Percentiles rank a stretch among this genome's conserved stretches.
Conservation (phyloP, 1,140 invertebrate genomes). For the roundworm (Caenorhabditis elegans) region WBcel235 BX284602.5:8752001-8752500, state of each 20-base stretch:
- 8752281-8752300: conserved; percentile 67
- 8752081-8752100: conserved; percentile 35
- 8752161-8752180: no score
- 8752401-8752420: neutral
- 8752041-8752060: conserved; percentile 35
- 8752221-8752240: conserved; percentile 68
- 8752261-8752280: conserved; percentile 68
- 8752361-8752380: neutral
- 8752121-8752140: neutral
- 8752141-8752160: no score
- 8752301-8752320: conserved; percentile 46
- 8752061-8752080: conserved; percentile 37
- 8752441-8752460: neutral
- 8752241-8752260: conserved; percentile 69
- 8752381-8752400: neutral
- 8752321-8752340: conserved; percentile 41
- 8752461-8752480: neutral
- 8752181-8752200: conserved; percentile 37
- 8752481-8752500: neutral
- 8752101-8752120: conserved; percentile 37
- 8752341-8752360: conserved; percentile 41
- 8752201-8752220: conserved; percentile 60
- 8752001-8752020: conserved; percentile 28
- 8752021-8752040: conserved; percentile 43
- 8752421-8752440: neutral